Conservation (phyloP, 2,113 vertebrate genomes). For the Pedionomus torquatus region DNA sequence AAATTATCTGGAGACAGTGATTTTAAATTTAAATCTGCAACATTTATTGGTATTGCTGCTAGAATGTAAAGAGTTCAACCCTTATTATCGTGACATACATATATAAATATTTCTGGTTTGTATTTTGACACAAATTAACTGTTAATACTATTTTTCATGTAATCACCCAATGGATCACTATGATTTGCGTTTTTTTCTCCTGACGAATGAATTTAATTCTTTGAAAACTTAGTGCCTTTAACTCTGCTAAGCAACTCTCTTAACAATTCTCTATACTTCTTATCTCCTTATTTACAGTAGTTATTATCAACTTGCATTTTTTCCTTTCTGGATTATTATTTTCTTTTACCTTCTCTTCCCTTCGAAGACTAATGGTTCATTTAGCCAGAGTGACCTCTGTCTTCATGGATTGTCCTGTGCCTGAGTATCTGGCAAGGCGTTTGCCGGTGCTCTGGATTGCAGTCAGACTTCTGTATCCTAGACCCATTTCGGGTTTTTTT, state of each 20-base stretch:
- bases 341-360: background rate
- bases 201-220: background rate
- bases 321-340: background rate
- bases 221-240: background rate
- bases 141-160: background rate
- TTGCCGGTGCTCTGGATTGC: background rate
- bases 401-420: background rate
- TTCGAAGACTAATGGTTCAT: background rate
- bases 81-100: background rate
- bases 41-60: background rate
- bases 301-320: background rate
- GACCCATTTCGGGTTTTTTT: too few species aligned
- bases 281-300: background rate
- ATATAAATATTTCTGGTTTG: background rate
- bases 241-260: background rate
- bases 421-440: background rate
- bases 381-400: background rate
- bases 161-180: background rate
- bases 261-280: background rate
- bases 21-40: background rate
- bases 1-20: background rate
- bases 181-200: background rate
- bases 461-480: background rate
- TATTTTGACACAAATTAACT: background rate
- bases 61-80: background rate